Evolutionary conservation across 2,888 invertebrate species (phyloP).

Genomic region (Liodrosophila aerea): DNA sequence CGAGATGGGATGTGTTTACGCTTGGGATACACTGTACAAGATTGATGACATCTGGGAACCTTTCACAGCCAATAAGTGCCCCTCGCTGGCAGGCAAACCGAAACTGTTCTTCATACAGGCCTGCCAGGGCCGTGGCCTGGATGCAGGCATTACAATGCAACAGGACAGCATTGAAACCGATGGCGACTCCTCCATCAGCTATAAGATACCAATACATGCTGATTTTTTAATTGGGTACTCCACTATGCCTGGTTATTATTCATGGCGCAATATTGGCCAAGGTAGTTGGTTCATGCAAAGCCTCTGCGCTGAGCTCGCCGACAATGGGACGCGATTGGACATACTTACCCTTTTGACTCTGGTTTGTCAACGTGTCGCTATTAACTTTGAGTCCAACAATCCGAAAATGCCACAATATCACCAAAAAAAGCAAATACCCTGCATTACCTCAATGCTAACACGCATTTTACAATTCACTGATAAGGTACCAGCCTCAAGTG

Average conservation of each 20-base stretch:
- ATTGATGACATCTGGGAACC: not conserved
- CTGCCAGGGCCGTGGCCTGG: not conserved
- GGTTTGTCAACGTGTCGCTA: not conserved
- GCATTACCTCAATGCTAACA: not conserved
- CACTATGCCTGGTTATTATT: not conserved
- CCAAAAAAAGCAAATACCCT: not conserved
- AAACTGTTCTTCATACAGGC: conserved; percentile 3
- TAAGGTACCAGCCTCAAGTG: too few species aligned
- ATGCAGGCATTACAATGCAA: not conserved
- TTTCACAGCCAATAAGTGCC: not conserved
- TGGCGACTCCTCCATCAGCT: not conserved
- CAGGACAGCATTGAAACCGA: not conserved
- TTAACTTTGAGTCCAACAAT: not conserved
- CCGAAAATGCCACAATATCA: not conserved
- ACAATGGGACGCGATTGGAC: not conserved
- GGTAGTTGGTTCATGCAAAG: conserved; percentile 3
- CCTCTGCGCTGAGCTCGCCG: not conserved
- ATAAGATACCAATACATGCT: not conserved
- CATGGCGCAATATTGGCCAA: not conserved
- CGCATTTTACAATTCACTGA: conserved; percentile 2
- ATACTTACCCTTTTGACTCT: conserved; percentile 1
- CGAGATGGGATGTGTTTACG: not conserved
- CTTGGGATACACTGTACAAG: not conserved
- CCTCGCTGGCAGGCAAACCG: conserved; percentile 4
- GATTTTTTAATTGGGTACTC: conserved; percentile 3